Conservation (phyloP, 2,888 invertebrate species). For the Anthrax anthrax region DNA sequence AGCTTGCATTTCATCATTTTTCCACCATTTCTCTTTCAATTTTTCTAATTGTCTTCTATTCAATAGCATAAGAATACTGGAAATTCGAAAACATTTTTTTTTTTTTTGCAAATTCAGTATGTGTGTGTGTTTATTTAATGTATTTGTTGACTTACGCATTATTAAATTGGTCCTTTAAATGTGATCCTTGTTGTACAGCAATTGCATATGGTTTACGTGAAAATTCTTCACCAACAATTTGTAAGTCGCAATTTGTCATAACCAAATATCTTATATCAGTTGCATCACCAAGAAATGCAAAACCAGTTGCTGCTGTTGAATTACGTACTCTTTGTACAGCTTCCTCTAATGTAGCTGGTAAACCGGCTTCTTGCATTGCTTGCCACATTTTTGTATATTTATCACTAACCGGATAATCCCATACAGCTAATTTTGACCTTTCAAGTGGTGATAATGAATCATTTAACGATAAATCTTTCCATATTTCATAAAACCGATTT, state of each 20-base stretch:
- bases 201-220: constrained; percentile 94
- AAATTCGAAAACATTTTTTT: neutral
- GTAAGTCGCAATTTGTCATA: constrained; percentile 48
- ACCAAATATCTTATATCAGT: constrained; percentile 61
- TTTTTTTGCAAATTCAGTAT: neutral
- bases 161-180: constrained; percentile 85
- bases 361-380: constrained; percentile 71
- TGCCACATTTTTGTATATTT: constrained; percentile 99
- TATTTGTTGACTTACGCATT: constrained; percentile 59
- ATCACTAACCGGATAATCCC: constrained; percentile 98
- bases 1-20: constrained; percentile 60
- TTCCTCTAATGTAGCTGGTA: constrained; percentile 65
- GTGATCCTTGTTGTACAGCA: constrained; percentile 91
- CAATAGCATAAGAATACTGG: constrained; percentile 72
- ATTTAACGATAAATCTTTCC: constrained; percentile 96
- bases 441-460: constrained; percentile 83
- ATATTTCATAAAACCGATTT: constrained; percentile 90
- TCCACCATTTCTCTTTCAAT: constrained; percentile 96
- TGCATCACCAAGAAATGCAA: constrained; percentile 88
- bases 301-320: constrained; percentile 63
- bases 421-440: constrained; percentile 86
- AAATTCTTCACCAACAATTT: constrained; percentile 91
- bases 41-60: constrained; percentile 87
- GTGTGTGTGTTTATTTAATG: too few relatives aligned
- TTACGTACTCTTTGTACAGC: constrained; percentile 60